Evolutionary conservation across 2,888 invertebrate species (phyloP), one percentile per base, ranked within the genome.

Genomic region (Drosophila nr. fundita): DNA sequence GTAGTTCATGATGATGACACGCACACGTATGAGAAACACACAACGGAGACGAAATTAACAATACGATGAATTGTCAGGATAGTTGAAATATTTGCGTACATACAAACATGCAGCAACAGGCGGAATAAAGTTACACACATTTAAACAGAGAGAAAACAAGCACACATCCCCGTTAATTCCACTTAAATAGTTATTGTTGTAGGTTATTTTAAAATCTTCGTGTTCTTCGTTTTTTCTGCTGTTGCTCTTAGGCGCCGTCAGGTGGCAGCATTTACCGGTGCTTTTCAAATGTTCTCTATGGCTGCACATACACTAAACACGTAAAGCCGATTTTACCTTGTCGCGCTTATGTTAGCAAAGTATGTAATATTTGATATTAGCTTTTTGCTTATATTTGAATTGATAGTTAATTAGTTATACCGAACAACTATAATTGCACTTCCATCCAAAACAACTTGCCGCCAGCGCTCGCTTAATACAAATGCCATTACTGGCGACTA

Each of bases 401-500:
- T 15, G 52, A 38, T 18, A 53, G 49, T n/a, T 63, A 69, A 52
- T 77, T 74, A 40, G 59, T 42, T 40, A 57, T 36, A 49, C 36
- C 61, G 61, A 27, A 27, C 34, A 55, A 60, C 38, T 65, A 40
- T 27, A 42, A 65, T 42, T 58, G 54, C 36, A 50, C 27, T 29
- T 48, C 18, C 49, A 67, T n/a, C 27, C 21, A 64, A 62, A 27
- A 65, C 48, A 53, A 58, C 67, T 61, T 50, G 61, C 53, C 67
- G 54, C 32, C 40, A 61, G 55, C 59, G 48, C 45, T 65, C 54
- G 64, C 58, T 59, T 52, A 30, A 48, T 45, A 61, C 78, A 68
- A 78, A 78, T 78, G 78, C 32, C 49, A 65, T 52, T 30, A 60
- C 10, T 32, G 52, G 61, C 54, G 59, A 65, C 71, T 65, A 53